Evolutionary conservation across 2,113 vertebrate species (phyloP).

Genomic region (Ploceus nigricollis): DNA sequence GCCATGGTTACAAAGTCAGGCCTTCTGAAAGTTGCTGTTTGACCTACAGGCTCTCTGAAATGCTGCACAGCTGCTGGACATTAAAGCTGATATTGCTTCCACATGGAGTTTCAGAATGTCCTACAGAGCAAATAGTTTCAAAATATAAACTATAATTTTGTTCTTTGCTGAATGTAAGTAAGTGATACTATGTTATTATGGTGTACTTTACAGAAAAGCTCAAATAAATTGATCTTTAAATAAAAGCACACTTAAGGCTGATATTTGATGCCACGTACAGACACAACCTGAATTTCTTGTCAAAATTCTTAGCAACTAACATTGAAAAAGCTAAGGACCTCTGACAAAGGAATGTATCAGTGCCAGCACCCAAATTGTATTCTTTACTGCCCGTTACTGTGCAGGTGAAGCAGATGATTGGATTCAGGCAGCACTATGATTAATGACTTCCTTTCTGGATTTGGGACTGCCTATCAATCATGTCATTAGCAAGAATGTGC

Average conservation of each 20-base stretch:
- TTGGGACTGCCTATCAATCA: slow-evolving; percentile 99
- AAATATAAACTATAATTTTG: slow-evolving; percentile 36
- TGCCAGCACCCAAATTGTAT: slow-evolving; percentile 90
- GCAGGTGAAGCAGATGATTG: slow-evolving; percentile 99
- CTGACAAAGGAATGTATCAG: slow-evolving; percentile 82
- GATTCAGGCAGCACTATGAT: slow-evolving; percentile 98
- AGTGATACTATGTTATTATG: not conserved
- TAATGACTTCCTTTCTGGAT: slow-evolving; percentile 99
- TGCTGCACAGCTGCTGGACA: slow-evolving; percentile 56
- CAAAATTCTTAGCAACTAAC: slow-evolving; percentile 79
- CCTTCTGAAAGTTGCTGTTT: slow-evolving; percentile 37
- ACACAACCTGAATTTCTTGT: slow-evolving; percentile 76
- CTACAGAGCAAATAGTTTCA: slow-evolving; percentile 25
- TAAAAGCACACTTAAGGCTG: not conserved
- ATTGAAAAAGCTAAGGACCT: slow-evolving; percentile 84
- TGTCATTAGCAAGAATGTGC: slow-evolving; percentile 99
- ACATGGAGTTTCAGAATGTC: slow-evolving; percentile 55
- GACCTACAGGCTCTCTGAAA: slow-evolving; percentile 51
- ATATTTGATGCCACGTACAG: slow-evolving; percentile 68
- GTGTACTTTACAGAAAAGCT: slow-evolving; percentile 32
- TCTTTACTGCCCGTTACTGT: slow-evolving; percentile 95
- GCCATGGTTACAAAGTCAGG: slow-evolving; percentile 44
- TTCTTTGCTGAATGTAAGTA: slow-evolving; percentile 33
- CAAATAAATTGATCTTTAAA: not conserved
- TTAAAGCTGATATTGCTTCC: slow-evolving; percentile 59